Percentiles rank a stretch among this genome's conserved stretches.
Evolutionary conservation across 2,797 vertebrate species (phyloP).

Genomic region (Champsocephalus esox): DNA sequence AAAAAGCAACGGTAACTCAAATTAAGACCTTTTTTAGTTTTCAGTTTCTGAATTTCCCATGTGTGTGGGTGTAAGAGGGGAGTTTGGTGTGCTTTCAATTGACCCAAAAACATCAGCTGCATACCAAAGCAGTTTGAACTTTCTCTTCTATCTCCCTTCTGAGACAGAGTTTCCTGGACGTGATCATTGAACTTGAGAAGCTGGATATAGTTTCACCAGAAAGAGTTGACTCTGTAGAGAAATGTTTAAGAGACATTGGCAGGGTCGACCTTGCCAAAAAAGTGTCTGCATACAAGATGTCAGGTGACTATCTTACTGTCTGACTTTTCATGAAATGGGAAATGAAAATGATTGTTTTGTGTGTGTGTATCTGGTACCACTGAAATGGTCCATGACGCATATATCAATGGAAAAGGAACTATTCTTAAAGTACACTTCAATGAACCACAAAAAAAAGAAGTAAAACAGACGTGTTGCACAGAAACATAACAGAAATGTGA

Average conservation of each 20-base stretch:
- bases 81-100: background rate
- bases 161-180: conserved; percentile 89
- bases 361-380: background rate
- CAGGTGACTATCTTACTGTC: conserved; percentile 76
- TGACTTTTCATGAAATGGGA: background rate
- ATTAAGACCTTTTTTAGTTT: background rate
- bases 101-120: background rate
- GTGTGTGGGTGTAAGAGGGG: background rate
- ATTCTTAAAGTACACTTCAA: too few relatives aligned
- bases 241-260: conserved; percentile 85
- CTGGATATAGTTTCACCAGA: conserved; percentile 85
- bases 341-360: background rate
- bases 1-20: conserved; percentile 85
- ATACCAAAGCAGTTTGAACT: background rate
- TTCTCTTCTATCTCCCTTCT: background rate
- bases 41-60: background rate
- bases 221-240: conserved; percentile 86
- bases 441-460: too few relatives aligned
- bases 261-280: conserved; percentile 90
- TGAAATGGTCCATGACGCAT: background rate
- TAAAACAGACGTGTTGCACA: background rate
- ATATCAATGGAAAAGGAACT: too few relatives aligned
- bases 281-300: conserved; percentile 83
- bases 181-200: conserved; percentile 92
- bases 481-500: background rate